phyloP scores from a whole-genome alignment of 2,113 vertebrate species.

The Pangasianodon gigas region DNA sequence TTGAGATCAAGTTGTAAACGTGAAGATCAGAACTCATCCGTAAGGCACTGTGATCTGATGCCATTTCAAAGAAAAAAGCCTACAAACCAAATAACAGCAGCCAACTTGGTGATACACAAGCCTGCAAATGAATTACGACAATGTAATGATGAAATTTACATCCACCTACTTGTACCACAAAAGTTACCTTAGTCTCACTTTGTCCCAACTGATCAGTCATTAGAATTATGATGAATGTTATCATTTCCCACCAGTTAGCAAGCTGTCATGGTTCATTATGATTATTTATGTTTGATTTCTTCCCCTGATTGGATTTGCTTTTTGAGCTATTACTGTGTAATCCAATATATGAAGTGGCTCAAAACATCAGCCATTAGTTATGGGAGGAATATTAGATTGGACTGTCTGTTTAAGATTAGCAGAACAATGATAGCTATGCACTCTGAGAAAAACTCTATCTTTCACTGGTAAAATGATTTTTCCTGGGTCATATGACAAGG shows the following conservation, averaged over 20 bases:
- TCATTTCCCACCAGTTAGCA: neutral
- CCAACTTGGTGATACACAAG: neutral
- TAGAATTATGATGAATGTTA: neutral
- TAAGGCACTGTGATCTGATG: neutral
- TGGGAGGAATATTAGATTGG: conserved; percentile 4
- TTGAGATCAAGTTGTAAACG: neutral
- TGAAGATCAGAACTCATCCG: neutral
- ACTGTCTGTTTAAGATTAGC: neutral
- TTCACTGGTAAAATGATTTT: neutral
- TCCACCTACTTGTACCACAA: neutral
- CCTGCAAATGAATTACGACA: neutral
- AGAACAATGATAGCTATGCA: neutral
- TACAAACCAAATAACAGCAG: neutral
- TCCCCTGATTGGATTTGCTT: conserved; percentile 13
- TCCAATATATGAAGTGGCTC: neutral
- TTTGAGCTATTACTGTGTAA: conserved; percentile 26
- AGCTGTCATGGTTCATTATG: neutral
- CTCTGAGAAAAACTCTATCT: neutral
- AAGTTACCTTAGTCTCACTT: neutral
- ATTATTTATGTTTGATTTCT: conserved; percentile 9
- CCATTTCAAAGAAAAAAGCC: neutral
- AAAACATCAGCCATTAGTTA: conserved; percentile 23
- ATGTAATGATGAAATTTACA: neutral
- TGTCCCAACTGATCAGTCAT: neutral
- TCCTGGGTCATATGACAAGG: neutral